Evolutionary conservation across 2,888 invertebrate genomes (phyloP), one percentile per base, ranked within the genome.

Genomic region (Ashinkailepas kermadecensis): DNA sequence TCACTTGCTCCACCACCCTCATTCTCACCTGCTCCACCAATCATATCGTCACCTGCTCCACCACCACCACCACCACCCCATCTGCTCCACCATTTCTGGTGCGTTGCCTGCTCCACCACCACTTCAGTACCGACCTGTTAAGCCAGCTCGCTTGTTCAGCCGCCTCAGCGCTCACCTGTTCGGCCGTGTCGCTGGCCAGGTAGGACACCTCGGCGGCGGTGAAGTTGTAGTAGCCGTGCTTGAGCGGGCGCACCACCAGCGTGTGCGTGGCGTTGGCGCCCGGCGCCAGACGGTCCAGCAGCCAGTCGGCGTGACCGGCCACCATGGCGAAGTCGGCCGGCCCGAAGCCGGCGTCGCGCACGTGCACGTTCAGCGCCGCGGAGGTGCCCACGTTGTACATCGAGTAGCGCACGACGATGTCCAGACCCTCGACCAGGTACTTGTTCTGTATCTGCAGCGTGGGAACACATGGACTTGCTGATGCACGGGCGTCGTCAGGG

Each of bases 171-270:
- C 74, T 56, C 18, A 74, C 74, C 74, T 74, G 54, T 0, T 54
- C 11, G 56, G 74, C 74, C 54, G 74, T 56, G 54, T 97, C 97
- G 83, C 92, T 92, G 79, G 93, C 90, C 86, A 92, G 93, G 89
- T 99, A 99, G 78, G 92, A 92, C 82, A 97, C 91, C 88, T 96
- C 95, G 83, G 99, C 99, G 81, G 97, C 93, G 4, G 97, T 95
- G 88, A 99, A 99, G 88, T 99, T 99, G 90, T 96, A 98, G 88
- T 95, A 95, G 59, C 99, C 99, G 86, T 91, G 95, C 86, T 92
- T 93, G 86, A 93, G 93, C 9, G 99, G 98, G 84, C 94, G 90
- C 18, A 99, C 93, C 12, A 99, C 94, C 39, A 97, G 94, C 9
- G 95, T 94, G 88, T 99, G 98, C 0, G 96, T 93, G 6, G 96